Base-by-base conservation (phyloP, 2,113 vertebrate genomes). In the Corvus moneduloides region DNA sequence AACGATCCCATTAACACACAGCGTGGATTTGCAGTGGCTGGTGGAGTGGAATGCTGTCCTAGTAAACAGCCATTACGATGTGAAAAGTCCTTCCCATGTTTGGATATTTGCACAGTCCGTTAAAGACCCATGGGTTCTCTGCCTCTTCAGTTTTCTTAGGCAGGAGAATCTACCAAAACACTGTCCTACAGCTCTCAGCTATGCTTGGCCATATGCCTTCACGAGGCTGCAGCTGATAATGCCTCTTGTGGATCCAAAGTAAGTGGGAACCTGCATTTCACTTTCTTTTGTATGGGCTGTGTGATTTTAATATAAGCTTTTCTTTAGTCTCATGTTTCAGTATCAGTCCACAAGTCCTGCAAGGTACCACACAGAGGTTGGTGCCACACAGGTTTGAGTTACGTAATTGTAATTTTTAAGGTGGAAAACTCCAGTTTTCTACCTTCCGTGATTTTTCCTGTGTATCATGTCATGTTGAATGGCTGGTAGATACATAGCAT, bases 41-140 rank as follows among this genome's bases (percentile, higher is more conserved):
- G 99, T 99, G 91, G 99, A 99, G 87, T 99, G 99, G 99, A 99
- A 98, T 16, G 99, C 99, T 4, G 98, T 99, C 41, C 97, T 99
- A 91, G 99, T 99, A 68, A 99, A 99, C 89, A 99, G 99, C 94
- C 98, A 99, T 80, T 99, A 99, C 5, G 99, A 99, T 30, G 99
- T 99, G 74, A 99, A 99, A 98, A 99, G 99, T 92, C 99, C 99
- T 62, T 99, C 99, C 88, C 99, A 99, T 12, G 99, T 99, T 64
- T 99, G 99, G 99, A 99, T 99, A 97, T 99, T 99, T 35, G 99
- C 99, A 73, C 99, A 99, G 95, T 99, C 99, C 0, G 97, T 99
- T 86, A 99, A 99, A 97, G 99, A 99, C 96, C 99, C 99, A 0
- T 99, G 99, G 99, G 98, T 99, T 92, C 99, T 99, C 66, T 99